phyloP scores from a whole-genome alignment of 2,888 invertebrate species.

The Laothoe populi region DNA sequence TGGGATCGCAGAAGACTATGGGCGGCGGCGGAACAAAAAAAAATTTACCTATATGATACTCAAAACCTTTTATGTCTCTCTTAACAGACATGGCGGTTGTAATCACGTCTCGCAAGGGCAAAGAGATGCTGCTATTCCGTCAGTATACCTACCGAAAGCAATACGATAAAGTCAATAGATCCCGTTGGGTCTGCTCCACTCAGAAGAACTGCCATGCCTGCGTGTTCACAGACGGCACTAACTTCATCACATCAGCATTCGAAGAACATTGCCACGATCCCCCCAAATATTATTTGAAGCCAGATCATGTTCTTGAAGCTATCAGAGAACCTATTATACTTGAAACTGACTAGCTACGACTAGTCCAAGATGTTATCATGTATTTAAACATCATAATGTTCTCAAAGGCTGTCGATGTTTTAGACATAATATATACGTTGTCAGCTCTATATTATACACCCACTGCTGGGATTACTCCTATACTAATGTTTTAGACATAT shows the following conservation, averaged over 20 bases:
- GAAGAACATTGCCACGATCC: slow-evolving; percentile 71
- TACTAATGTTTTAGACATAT: too few species aligned
- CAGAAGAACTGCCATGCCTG: slow-evolving; percentile 69
- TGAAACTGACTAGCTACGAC: slow-evolving; percentile 55
- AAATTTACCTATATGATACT: too few species aligned
- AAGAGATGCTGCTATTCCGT: slow-evolving; percentile 71
- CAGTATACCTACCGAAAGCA: slow-evolving; percentile 73
- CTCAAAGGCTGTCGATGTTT: neutral
- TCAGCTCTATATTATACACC: too few species aligned
- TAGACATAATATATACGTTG: neutral
- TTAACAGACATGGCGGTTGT: slow-evolving; percentile 63
- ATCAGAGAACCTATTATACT: slow-evolving; percentile 59
- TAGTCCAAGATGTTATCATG: too few species aligned
- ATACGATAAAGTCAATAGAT: slow-evolving; percentile 54
- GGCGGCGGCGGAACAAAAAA: too few species aligned
- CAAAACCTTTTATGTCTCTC: neutral
- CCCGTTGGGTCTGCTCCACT: slow-evolving; percentile 76
- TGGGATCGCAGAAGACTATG: too few species aligned
- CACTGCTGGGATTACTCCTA: too few species aligned
- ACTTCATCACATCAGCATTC: slow-evolving; percentile 59
- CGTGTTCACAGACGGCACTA: slow-evolving; percentile 65
- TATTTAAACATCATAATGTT: too few species aligned
- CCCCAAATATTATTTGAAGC: slow-evolving; percentile 74
- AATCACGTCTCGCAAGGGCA: slow-evolving; percentile 75
- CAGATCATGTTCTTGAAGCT: slow-evolving; percentile 64